Evolutionary conservation across 1,140 invertebrate genomes (phyloP).

Genomic region (Chironomus tepperi): DNA sequence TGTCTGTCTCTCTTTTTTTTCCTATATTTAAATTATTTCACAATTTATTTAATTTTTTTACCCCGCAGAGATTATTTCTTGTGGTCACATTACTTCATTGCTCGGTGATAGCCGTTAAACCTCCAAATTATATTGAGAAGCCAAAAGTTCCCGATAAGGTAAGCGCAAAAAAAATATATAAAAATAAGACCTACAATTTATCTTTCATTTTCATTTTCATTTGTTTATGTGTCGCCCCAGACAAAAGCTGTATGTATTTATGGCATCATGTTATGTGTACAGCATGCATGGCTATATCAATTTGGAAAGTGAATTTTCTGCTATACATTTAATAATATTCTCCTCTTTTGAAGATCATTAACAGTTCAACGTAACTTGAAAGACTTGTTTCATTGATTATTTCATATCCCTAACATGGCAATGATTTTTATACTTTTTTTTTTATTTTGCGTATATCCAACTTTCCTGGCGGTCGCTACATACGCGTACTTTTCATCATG

Average conservation of each 20-base stretch:
- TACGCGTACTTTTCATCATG: no score
- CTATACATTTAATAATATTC: background rate
- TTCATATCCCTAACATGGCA: background rate
- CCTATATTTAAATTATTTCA: background rate
- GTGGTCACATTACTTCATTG: background rate
- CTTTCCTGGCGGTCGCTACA: background rate
- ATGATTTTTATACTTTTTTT: background rate
- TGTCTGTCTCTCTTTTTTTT: background rate
- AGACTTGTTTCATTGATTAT: background rate
- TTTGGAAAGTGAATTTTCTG: no score
- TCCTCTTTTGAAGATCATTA: background rate
- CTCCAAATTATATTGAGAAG: constrained; percentile 31
- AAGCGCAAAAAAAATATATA: constrained; percentile 17
- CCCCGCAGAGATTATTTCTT: constrained; percentile 2
- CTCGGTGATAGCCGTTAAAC: constrained; percentile 26
- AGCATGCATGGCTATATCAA: no score
- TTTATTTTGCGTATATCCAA: background rate
- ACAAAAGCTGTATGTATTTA: no score
- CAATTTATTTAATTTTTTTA: no score
- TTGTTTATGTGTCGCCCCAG: background rate
- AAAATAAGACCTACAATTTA: no score
- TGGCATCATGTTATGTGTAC: no score
- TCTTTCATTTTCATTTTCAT: background rate
- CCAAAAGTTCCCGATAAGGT: constrained; percentile 30
- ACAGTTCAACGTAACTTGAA: background rate